Evolutionary conservation across 2,888 invertebrate species (phyloP), one percentile per base, ranked within the genome.

Genomic region (Brachypalpus laphriformis): DNA sequence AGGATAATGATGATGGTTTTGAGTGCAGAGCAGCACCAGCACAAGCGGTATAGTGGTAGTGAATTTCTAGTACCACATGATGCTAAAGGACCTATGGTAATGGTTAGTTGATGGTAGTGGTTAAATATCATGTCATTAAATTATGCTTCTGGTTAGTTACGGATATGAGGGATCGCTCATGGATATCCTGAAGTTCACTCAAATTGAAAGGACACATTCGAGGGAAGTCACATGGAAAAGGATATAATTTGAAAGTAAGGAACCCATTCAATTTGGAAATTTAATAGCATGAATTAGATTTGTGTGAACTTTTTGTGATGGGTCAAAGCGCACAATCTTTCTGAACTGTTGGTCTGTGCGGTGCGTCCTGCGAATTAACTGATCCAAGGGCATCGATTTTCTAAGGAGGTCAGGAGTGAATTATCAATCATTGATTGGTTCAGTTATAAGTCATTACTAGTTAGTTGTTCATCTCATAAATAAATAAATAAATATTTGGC

Each of bases 81-180:
- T 42, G 72, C 66, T 47, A 80, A 83, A 54, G 66, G 59, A 54
- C 78, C 66, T 47, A 47, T 59, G 78, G 78, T 31, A 56, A 56
- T 34, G 66, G 83, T 80, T 70, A 68, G 74, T 65, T 78, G 72
- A 68, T 83, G 63, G 74, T 63, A 68, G 61, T 63, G 78, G 72
- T 68, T 68, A 34, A 66, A 66, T 77, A 66, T 54, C 78, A 47
- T 72, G 80, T 74, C 80, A 70, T 83, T 83, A 80, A 83, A 80
- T 83, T 80, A 83, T 80, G 83, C 74, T 63, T 20, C 49, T 74
- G 80, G 80, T 72, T 56, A 49, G 78, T 25, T 45, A 78, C 54
- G 82, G 82, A 78, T 83, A 80, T 83, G 74, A 77, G 71, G 31
- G 71, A 82, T 77, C 63, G 34, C 37, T 49, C 31, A 51, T 45